Conservation (phyloP, 2,888 invertebrate genomes). For the Sinhomidia bicolor region DNA sequence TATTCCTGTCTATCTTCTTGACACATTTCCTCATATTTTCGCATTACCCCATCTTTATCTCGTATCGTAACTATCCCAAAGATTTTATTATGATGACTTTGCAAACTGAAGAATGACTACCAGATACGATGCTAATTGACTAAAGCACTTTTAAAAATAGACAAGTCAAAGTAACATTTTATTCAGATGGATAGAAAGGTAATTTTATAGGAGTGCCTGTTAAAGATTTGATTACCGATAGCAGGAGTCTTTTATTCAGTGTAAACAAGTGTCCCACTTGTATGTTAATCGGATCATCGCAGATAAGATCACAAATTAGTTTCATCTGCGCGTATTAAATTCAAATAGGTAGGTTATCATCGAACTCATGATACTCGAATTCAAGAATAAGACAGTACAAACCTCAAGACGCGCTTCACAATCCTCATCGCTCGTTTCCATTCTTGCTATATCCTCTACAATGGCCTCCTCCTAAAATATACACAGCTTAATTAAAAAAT, state of each 20-base stretch:
- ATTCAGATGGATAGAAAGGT: too few relatives aligned
- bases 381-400: neutral
- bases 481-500: neutral
- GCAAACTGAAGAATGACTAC: constrained; percentile 60
- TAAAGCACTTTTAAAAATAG: constrained; percentile 31
- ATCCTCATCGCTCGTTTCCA: constrained; percentile 51
- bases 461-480: constrained; percentile 51
- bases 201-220: too few relatives aligned
- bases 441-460: constrained; percentile 43
- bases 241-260: constrained; percentile 32
- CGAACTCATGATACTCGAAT: neutral
- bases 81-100: neutral
- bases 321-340: constrained; percentile 64
- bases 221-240: constrained; percentile 13
- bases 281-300: constrained; percentile 48
- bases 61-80: too few relatives aligned
- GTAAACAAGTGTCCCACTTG: constrained; percentile 48
- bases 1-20: too few relatives aligned
- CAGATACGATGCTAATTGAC: constrained; percentile 51
- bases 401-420: constrained; percentile 50
- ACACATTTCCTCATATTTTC: too few relatives aligned
- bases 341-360: neutral
- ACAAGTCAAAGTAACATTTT: neutral
- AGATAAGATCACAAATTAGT: constrained; percentile 48
- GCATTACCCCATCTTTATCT: too few relatives aligned